phyloP scores from a whole-genome alignment of 2,797 vertebrate genomes.

The Cottoperca gobio region DNA sequence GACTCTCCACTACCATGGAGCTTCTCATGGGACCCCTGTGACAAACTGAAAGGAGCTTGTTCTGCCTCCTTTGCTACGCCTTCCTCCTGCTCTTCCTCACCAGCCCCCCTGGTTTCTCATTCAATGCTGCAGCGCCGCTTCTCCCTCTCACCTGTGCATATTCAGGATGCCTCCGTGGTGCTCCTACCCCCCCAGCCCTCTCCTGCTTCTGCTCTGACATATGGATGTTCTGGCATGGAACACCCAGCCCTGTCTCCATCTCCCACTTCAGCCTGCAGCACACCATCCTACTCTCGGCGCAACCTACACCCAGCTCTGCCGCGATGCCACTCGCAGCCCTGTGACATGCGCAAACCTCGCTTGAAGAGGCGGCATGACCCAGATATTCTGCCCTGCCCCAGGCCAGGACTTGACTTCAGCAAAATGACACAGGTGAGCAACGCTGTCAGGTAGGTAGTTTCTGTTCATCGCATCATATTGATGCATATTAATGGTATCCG shows the following conservation, averaged over 20 bases:
- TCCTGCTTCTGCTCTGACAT: conserved; percentile 79
- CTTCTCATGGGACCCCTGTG: conserved; percentile 84
- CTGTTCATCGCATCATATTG: not conserved
- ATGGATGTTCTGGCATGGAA: conserved; percentile 65
- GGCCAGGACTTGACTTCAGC: conserved; percentile 89
- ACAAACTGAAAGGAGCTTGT: conserved; percentile 76
- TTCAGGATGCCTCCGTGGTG: conserved; percentile 84
- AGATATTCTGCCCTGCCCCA: conserved; percentile 84
- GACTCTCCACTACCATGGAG: conserved; percentile 88
- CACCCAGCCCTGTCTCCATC: conserved; percentile 82
- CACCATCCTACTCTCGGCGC: conserved; percentile 87
- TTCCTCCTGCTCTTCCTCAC: conserved; percentile 86
- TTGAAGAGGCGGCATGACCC: conserved; percentile 89
- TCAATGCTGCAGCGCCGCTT: conserved; percentile 89
- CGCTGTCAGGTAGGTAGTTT: not conserved
- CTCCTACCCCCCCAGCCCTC: conserved; percentile 78
- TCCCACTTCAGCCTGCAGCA: conserved; percentile 90
- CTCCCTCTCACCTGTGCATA: conserved; percentile 91
- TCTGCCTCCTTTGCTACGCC: conserved; percentile 81
- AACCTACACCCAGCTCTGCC: conserved; percentile 87
- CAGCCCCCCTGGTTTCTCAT: conserved; percentile 70
- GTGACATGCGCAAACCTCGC: conserved; percentile 91
- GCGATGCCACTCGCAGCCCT: conserved; percentile 94
- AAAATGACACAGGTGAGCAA: conserved; percentile 90
- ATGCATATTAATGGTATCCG: fast-evolving